Evolutionary conservation across 2,888 invertebrate genomes (phyloP).

Genomic region (Ophioninae sp.): DNA sequence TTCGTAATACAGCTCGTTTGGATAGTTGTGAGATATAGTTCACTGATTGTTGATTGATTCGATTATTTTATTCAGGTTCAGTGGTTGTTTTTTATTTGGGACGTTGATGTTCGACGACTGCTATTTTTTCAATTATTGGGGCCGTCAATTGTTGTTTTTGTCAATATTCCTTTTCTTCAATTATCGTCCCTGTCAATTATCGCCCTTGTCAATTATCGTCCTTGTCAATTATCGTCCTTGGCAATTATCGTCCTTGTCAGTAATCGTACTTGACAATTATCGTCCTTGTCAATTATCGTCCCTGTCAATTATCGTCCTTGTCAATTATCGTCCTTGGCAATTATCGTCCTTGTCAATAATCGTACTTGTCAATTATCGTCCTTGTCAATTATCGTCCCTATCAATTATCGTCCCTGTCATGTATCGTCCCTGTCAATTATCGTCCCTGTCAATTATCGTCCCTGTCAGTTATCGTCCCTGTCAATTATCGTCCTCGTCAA

Average conservation of each 20-base stretch:
- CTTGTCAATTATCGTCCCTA: too few relatives aligned
- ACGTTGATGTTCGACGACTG: not conserved
- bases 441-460: too few relatives aligned
- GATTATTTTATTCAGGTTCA: not conserved
- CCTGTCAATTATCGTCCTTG: too few relatives aligned
- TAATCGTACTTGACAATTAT: not conserved
- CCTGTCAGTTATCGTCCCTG: not conserved
- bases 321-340: too few relatives aligned
- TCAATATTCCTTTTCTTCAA: too few relatives aligned
- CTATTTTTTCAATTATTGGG: not conserved
- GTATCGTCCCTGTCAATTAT: too few relatives aligned
- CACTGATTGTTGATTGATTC: not conserved
- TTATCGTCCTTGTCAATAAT: not conserved
- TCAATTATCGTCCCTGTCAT: too few relatives aligned
- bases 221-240: too few relatives aligned
- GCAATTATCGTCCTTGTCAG: not conserved
- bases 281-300: too few relatives aligned
- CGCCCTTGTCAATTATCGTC: too few relatives aligned
- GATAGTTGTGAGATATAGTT: not conserved
- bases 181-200: too few relatives aligned
- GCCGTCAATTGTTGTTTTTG: too few relatives aligned
- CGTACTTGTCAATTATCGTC: not conserved
- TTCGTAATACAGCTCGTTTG: not conserved
- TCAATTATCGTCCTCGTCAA: constrained; percentile 4
- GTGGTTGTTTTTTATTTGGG: not conserved